Conservation (phyloP, 2,797 vertebrate genomes). For the Phataginus tricuspis region DNA sequence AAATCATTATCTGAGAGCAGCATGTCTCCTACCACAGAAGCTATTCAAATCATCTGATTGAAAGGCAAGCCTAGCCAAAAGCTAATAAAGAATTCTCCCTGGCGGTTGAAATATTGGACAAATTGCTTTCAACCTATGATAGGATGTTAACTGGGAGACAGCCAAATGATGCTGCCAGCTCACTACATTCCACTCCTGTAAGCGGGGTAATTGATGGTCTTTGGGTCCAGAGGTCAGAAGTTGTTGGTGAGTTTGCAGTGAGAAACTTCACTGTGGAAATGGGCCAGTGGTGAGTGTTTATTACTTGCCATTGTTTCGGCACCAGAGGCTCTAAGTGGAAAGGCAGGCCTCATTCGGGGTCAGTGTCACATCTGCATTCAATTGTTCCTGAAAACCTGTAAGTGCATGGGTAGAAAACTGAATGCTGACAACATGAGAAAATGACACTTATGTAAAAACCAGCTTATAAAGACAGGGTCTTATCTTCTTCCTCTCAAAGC, state of each 20-base stretch:
- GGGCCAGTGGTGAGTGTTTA: background rate
- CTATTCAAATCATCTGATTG: constrained; percentile 73
- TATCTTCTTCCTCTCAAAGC: background rate
- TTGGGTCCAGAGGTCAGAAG: constrained; percentile 12
- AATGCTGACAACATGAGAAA: constrained; percentile 40
- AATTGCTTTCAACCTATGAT: constrained; percentile 44
- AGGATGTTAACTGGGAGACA: constrained; percentile 43
- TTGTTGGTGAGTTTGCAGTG: background rate
- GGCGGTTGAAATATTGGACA: constrained; percentile 53
- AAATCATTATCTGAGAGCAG: background rate
- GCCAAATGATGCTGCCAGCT: constrained; percentile 35
- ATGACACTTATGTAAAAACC: background rate
- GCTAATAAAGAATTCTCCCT: constrained; percentile 65
- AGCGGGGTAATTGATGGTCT: constrained; percentile 11
- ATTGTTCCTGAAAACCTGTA: background rate
- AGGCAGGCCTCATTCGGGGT: background rate
- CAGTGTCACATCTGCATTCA: background rate
- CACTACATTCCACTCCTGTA: background rate
- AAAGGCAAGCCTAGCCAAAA: constrained; percentile 62
- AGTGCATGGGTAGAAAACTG: constrained; percentile 10
- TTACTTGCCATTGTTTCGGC: background rate
- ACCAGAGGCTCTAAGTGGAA: background rate
- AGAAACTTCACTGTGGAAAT: background rate
- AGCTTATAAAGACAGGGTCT: background rate
- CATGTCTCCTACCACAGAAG: constrained; percentile 43